phyloP scores from a whole-genome alignment of 2,797 vertebrate species.

The Chelon auratus region DNA sequence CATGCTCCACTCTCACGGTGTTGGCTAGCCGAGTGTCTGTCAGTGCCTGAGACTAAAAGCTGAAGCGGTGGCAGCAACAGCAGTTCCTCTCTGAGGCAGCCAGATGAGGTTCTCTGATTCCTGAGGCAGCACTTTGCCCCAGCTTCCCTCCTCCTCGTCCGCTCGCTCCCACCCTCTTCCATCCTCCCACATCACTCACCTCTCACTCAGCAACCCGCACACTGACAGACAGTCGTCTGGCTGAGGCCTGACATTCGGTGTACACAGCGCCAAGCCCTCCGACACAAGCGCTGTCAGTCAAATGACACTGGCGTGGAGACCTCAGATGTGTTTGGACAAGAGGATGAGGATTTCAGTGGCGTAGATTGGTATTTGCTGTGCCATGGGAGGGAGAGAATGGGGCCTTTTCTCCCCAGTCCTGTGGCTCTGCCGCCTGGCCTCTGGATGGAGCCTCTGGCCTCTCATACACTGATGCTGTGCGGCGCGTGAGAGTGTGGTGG shows the following conservation, averaged over 20 bases:
- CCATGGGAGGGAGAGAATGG: conserved; percentile 17
- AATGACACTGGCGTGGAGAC: conserved; percentile 63
- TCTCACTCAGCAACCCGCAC: conserved; percentile 60
- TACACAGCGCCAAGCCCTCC: conserved; percentile 73
- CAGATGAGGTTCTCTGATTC: conserved; percentile 67
- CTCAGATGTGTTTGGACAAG: conserved; percentile 79
- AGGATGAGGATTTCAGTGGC: conserved; percentile 66
- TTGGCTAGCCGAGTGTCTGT: conserved; percentile 33
- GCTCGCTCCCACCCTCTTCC: conserved; percentile 35
- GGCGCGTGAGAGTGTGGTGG: conserved; percentile 26
- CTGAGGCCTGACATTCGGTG: conserved; percentile 73
- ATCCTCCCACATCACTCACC: conserved; percentile 62
- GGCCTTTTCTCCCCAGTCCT: conserved; percentile 29
- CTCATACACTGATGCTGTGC: conserved; percentile 24
- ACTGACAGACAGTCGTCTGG: conserved; percentile 79
- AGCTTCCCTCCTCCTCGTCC: conserved; percentile 2
- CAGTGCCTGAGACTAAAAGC: conserved; percentile 45
- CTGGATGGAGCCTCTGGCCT: conserved; percentile 66
- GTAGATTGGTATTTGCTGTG: conserved; percentile 73
- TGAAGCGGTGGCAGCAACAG: conserved; percentile 31
- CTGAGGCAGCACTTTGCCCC: conserved; percentile 65
- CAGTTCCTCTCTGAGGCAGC: conserved; percentile 44
- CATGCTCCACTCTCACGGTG: conserved; percentile 35
- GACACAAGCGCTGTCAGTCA: conserved; percentile 79
- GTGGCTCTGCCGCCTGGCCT: conserved; percentile 59